Evolutionary conservation across 2,888 invertebrate species (phyloP), one percentile per base, ranked within the genome.

Genomic region (Acanthococcus lagerstroemiae): DNA sequence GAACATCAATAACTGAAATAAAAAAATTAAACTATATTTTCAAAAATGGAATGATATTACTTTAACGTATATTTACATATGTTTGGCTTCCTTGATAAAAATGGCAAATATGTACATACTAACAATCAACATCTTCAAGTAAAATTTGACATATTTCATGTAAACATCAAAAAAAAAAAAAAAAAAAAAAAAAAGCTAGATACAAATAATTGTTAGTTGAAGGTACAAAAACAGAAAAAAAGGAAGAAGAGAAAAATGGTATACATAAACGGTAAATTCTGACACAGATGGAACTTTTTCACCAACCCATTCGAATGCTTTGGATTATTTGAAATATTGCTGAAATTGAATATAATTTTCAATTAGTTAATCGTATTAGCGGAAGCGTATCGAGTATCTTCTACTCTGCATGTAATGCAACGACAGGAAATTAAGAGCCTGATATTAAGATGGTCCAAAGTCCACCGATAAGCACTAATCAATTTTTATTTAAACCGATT

Each of bases 261-360:
- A n/a, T 19, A 21, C 50, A 50, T 19, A 12, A 50, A 9, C 2
- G 9, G 17, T 9, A n/a, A 44, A 15, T 19, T 19, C 17, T 37
- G n/a, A 9, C n/a, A 57, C 17, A 7, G 30, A n/a, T n/a, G n/a
- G 37, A 30, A 37, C 21, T 44, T 57, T 66, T 67, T 71, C 68
- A 72, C 67, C 88, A 91, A 77, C 90, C 91, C 80, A 90, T 84
- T 75, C 92, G 82, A 77, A 93, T 93, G 70, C 91, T 91, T 76
- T 93, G 96, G 74, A 97, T 95, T 74, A 97, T 94, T 82, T 97
- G 96, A 84, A 97, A 96, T 74, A 97, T 84, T 68, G 96, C 96
- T 78, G 80, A 67, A 81, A 82, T 71, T 70, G 72, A 73, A 72
- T 71, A 68, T 70, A 68, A 68, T 30, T 37, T n/a, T n/a, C n/a